Percentiles rank a stretch among this genome's conserved stretches.
These are phyloP conservation scores for Phylloscopus whistleri DNA, from an alignment of 2,113 vertebrate genomes.

Conservation along the genomic window DNA sequence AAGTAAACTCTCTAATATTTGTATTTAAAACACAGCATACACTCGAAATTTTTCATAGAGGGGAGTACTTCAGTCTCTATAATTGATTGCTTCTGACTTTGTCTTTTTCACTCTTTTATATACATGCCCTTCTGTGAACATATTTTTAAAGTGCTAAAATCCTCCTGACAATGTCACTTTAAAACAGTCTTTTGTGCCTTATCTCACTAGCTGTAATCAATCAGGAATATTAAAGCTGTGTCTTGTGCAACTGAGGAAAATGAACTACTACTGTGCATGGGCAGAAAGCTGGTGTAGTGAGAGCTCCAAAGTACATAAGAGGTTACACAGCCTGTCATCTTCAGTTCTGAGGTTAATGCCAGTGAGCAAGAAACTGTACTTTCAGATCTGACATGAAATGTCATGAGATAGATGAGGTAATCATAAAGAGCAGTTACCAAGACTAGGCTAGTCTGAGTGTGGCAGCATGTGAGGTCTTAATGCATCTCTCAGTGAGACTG, in stretches of 20 bases:
- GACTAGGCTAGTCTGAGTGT: background rate
- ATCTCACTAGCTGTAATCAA: conserved; percentile 27
- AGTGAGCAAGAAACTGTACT: conserved; percentile 16
- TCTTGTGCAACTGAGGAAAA: background rate
- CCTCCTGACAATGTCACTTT: conserved; percentile 34
- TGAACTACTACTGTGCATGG: background rate
- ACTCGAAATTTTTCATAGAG: background rate
- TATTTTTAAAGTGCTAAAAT: conserved; percentile 41
- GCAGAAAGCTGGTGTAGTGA: background rate
- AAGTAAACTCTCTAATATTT: conserved; percentile 12
- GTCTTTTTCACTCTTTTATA: conserved; percentile 10
- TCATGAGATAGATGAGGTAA: conserved; percentile 55
- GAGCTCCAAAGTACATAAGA: conserved; percentile 1
- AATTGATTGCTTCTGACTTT: conserved; percentile 22
- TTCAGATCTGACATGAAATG: conserved; percentile 47
- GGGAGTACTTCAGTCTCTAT: no score
- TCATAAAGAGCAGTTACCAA: conserved; percentile 34
- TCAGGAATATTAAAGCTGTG: conserved; percentile 35
- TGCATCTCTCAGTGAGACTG: background rate
- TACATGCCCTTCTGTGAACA: background rate
- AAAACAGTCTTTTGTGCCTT: conserved; percentile 22
- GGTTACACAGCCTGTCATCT: conserved; percentile 35
- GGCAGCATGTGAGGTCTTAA: conserved; percentile 20
- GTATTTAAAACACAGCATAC: background rate
- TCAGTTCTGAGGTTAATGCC: conserved; percentile 38